Percentiles rank a stretch among this genome's conserved stretches.
phyloP scores from a whole-genome alignment of 1,140 invertebrate species.

The Drosophila repleta region DNA sequence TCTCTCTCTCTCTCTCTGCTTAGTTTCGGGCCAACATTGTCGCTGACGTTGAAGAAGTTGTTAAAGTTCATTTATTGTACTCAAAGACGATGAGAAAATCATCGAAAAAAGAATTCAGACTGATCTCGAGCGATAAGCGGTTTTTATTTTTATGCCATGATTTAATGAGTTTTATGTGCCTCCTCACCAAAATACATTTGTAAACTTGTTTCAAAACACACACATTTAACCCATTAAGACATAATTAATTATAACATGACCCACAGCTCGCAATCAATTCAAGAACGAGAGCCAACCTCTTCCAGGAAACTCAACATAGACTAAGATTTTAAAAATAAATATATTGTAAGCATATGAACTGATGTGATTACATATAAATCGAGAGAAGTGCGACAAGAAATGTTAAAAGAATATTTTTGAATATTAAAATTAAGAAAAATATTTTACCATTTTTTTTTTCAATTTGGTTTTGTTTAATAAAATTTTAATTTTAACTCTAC shows the following conservation, averaged over 20 bases:
- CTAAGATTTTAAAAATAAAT: neutral
- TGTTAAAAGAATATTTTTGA: too few species aligned
- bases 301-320: neutral
- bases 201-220: conserved; percentile 50
- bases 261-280: conserved; percentile 8
- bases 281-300: neutral
- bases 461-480: too few species aligned
- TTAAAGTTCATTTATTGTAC: conserved; percentile 73
- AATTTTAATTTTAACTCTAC: too few species aligned
- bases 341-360: too few species aligned
- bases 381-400: too few species aligned
- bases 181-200: conserved; percentile 32
- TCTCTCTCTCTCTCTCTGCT: neutral
- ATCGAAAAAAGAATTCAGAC: conserved; percentile 45
- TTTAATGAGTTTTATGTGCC: conserved; percentile 60
- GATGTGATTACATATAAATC: too few species aligned
- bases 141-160: conserved; percentile 74
- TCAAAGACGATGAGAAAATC: conserved; percentile 67
- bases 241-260: conserved; percentile 26
- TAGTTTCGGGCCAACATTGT: neutral
- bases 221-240: conserved; percentile 28
- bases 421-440: too few species aligned
- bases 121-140: conserved; percentile 62
- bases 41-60: conserved; percentile 74
- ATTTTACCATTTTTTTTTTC: too few species aligned